Evolutionary conservation across 2,113 vertebrate species (phyloP).

Genomic region (Pimephales promelas): DNA sequence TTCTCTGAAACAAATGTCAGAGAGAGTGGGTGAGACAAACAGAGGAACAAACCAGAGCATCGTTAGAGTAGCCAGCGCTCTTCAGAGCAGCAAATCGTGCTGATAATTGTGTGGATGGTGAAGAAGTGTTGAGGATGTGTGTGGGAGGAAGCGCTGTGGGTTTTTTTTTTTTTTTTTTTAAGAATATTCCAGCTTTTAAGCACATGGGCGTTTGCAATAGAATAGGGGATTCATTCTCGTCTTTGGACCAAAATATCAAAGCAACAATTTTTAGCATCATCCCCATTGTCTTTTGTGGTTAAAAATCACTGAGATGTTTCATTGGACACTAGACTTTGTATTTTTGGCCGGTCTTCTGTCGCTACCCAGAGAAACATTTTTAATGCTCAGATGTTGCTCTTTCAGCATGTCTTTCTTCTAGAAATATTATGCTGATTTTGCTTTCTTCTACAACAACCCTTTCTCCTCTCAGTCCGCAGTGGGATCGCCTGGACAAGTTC

Average conservation of each 20-base stretch:
- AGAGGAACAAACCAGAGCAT: slow-evolving; percentile 29
- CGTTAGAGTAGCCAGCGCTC: slow-evolving; percentile 24
- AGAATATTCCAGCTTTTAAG: neutral
- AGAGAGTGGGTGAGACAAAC: slow-evolving; percentile 22
- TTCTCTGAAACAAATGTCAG: slow-evolving; percentile 19
- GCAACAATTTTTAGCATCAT: neutral
- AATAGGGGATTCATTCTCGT: neutral
- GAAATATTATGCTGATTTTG: neutral
- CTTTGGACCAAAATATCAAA: neutral
- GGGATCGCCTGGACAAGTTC: neutral
- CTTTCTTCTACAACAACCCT: neutral
- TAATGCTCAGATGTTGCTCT: neutral
- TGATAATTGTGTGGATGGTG: slow-evolving; percentile 22
- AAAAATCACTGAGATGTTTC: neutral
- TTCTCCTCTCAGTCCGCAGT: neutral
- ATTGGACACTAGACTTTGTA: neutral
- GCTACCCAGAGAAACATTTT: neutral
- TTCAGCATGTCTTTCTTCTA: neutral
- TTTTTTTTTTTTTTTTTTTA: neutral
- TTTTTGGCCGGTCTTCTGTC: neutral
- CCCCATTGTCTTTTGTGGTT: neutral
- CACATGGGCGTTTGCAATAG: neutral
- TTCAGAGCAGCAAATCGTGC: neutral
- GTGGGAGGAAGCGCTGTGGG: slow-evolving; percentile 14
- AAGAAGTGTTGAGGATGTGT: slow-evolving; percentile 12